Evolutionary conservation across 2,797 vertebrate genomes (phyloP), one percentile per base, ranked within the genome.

Genomic region (Cuniculus paca): DNA sequence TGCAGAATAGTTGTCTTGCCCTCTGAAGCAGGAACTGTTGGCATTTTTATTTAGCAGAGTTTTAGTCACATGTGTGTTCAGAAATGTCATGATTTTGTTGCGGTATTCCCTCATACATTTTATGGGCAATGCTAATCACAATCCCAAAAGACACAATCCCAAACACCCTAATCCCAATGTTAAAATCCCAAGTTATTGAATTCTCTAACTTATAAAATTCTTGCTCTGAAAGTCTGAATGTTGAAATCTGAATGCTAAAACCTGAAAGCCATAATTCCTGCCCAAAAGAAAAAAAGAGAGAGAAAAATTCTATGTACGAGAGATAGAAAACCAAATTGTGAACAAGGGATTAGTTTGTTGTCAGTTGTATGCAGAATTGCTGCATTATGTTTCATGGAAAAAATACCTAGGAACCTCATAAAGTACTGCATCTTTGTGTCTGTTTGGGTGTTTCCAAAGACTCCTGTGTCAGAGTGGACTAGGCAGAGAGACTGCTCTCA

Each of bases 11-110:
- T 60, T 94, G 36, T 77, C 48, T 75, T 80, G 9, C 70, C 12
- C 85, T 81, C 48, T 70, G 42, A 36, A 5, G 54, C 4, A 93
- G 83, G 8, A 81, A 70, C 65, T 22, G 65, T 82, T 16, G 3
- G 65, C 26, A 65, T 17, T 65, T 74, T 50, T 77, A 77, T 72
- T 61, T 86, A 65, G 39, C 72, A 50, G 7, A 58, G 11, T 77
- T 86, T 91, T 97, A 78, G 24, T 61, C 58, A 94, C 34, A 36
- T 45, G 17, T 36, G 28, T 72, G 28, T n/a, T 88, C 79, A 58
- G 34, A 60, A 14, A 61, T 70, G 17, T 83, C 34, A 79, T 65
- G 14, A 79, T 52, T 60, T 82, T 74, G 39, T 19, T 83, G 48
- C 1, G 39, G 1, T 79, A 79, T 90, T 22, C 77, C 75, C 52